phyloP scores from a whole-genome alignment of 1,140 invertebrate genomes.

The Akabosia matsudoensis region DNA sequence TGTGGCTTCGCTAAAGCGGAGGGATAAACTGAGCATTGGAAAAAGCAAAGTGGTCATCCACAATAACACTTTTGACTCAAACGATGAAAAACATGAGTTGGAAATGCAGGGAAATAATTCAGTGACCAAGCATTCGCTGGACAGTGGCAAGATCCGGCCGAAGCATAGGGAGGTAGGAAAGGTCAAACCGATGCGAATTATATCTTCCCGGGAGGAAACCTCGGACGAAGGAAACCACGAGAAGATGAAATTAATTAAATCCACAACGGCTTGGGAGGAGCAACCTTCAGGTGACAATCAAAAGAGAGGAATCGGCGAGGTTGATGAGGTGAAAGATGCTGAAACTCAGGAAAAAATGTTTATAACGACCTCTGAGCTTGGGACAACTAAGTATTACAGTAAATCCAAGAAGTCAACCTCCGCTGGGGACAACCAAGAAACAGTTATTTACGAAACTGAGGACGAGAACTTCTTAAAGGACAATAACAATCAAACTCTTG shows the following conservation, averaged over 20 bases:
- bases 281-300: not conserved
- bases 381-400: not conserved
- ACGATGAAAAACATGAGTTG: not conserved
- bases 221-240: not conserved
- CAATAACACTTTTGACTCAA: conserved; percentile 9
- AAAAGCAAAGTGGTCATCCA: not conserved
- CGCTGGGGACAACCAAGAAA: not conserved
- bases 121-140: not conserved
- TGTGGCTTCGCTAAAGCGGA: not conserved
- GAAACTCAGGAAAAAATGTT: conserved; percentile 14
- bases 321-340: not conserved
- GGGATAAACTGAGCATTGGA: not conserved
- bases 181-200: conserved; percentile 3
- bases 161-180: not conserved
- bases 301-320: not conserved
- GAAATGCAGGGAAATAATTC: not conserved
- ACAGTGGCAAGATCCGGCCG: not conserved
- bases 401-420: not conserved
- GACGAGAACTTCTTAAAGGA: not conserved
- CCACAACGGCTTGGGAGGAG: not conserved
- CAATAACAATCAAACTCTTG: not conserved
- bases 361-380: not conserved
- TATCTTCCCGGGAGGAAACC: not conserved
- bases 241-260: not conserved
- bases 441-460: not conserved